Evolutionary conservation across 2,797 vertebrate genomes (phyloP).

Genomic region (Glyptemys insculpta): DNA sequence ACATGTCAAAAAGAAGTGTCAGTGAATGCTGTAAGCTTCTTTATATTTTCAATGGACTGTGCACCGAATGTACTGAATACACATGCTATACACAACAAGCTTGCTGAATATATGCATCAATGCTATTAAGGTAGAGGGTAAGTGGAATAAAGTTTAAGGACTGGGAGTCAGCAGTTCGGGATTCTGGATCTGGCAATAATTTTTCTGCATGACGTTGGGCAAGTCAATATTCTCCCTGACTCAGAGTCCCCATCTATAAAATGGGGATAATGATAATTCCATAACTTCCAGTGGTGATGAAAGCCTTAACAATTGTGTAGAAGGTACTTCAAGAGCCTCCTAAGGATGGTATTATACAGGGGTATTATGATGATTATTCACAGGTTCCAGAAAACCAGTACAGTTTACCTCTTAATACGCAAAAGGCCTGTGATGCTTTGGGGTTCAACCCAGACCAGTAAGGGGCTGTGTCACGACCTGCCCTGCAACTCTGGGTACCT

Average conservation of each 20-base stretch:
- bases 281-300: not conserved
- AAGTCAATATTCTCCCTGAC: not conserved
- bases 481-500: too few relatives aligned
- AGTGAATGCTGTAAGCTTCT: not conserved
- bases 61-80: not conserved
- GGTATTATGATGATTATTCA: slow-evolving; percentile 5
- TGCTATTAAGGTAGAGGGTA: not conserved
- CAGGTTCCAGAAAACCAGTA: slow-evolving; percentile 45
- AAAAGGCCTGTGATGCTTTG: not conserved
- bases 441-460: too few relatives aligned
- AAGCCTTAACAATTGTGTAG: not conserved
- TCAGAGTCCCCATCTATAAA: not conserved
- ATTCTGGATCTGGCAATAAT: not conserved
- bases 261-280: not conserved
- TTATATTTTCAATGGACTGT: not conserved
- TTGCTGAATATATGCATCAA: not conserved
- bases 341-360: not conserved
- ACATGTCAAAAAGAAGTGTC: not conserved
- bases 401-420: not conserved
- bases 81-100: not conserved
- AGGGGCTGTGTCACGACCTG: too few relatives aligned
- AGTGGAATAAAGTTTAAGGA: not conserved
- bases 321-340: not conserved
- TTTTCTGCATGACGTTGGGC: not conserved
- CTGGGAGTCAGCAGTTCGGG: not conserved